Evolutionary conservation across 2,888 invertebrate species (phyloP).

Genomic region (Nasonia oneida): DNA sequence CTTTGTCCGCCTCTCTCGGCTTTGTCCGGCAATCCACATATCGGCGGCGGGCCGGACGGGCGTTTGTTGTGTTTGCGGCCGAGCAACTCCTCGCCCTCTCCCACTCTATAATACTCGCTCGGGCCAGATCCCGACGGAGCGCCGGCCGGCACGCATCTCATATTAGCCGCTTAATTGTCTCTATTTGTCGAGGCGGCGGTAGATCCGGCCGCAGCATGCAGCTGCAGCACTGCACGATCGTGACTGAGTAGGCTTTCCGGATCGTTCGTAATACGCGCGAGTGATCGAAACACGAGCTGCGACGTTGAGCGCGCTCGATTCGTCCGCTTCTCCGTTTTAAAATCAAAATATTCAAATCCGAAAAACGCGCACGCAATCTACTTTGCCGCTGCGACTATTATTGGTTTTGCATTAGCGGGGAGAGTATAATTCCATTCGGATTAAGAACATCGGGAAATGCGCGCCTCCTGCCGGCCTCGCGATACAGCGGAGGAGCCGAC

Average conservation of each 20-base stretch:
- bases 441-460: slow-evolving; percentile 52
- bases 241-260: background rate
- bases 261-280: background rate
- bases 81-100: slow-evolving; percentile 38
- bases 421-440: slow-evolving; percentile 52
- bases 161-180: slow-evolving; percentile 73
- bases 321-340: background rate
- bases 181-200: slow-evolving; percentile 66
- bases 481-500: background rate
- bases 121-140: slow-evolving; percentile 67
- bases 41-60: slow-evolving; percentile 70
- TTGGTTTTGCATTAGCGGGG: slow-evolving; percentile 52
- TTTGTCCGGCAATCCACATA: slow-evolving; percentile 41
- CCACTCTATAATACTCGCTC: background rate
- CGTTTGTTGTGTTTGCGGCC: slow-evolving; percentile 65
- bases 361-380: too few relatives aligned
- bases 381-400: slow-evolving; percentile 42
- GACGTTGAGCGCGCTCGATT: too few relatives aligned
- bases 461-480: background rate
- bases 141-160: slow-evolving; percentile 67
- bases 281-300: too few relatives aligned
- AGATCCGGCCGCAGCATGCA: background rate
- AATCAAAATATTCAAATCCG: slow-evolving; percentile 42
- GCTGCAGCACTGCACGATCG: background rate
- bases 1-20: background rate